These are phyloP conservation scores for Micronycteris hirsuta DNA, from an alignment of 2,113 vertebrate genomes.

Conservation along the genomic window DNA sequence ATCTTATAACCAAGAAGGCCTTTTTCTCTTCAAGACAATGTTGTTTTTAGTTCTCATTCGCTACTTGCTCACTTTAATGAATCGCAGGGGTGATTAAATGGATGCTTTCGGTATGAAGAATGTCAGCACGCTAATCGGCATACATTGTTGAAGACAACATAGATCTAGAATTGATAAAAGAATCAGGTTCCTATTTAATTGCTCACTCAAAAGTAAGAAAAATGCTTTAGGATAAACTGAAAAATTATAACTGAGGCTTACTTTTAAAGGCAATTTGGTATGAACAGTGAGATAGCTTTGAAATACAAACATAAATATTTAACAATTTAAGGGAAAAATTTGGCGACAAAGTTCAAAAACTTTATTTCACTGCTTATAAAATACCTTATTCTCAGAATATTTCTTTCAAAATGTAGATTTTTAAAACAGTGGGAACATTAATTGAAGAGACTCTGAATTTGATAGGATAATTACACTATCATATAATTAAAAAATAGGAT, in stretches of 20 bases:
- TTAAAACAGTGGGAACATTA: conserved; percentile 23
- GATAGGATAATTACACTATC: conserved; percentile 40
- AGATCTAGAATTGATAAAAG: neutral
- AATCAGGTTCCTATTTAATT: neutral
- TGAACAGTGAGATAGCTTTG: conserved; percentile 30
- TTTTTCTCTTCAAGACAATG: conserved; percentile 58
- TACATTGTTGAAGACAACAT: neutral
- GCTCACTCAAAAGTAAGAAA: conserved; percentile 32
- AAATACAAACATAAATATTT: conserved; percentile 18
- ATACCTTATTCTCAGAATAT: neutral
- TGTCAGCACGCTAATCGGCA: conserved; percentile 25
- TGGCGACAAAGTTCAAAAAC: neutral
- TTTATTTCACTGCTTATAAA: conserved; percentile 46
- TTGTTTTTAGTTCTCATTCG: conserved; percentile 57
- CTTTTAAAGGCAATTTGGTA: neutral
- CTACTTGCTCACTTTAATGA: conserved; percentile 50
- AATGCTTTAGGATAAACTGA: conserved; percentile 32
- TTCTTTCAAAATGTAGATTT: conserved; percentile 52
- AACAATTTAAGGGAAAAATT: neutral
- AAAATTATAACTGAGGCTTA: neutral
- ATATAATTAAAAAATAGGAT: conserved; percentile 52
- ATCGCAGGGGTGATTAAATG: conserved; percentile 51
- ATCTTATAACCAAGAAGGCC: neutral
- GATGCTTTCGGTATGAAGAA: neutral
- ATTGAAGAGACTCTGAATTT: conserved; percentile 17